Base-by-base conservation (phyloP, 30 jellyfish, hydroid and myxozoan genomes). In the Sanderia malayensis region DNA sequence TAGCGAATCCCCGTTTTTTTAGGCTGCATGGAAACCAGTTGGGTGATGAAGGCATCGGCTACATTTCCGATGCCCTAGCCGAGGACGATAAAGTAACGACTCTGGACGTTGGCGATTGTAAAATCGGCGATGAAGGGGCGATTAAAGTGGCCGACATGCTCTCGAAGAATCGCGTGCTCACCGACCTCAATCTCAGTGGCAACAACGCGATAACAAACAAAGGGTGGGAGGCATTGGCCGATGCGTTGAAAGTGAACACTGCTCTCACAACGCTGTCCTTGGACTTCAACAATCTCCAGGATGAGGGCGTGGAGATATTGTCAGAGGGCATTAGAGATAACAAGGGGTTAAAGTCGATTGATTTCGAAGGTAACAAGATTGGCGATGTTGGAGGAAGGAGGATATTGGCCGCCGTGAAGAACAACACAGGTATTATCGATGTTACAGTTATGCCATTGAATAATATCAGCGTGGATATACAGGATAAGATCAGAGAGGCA, bases 1-100 rank as follows among this genome's bases (percentile, higher is more conserved):
- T n/a, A n/a, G n/a, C n/a, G n/a, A n/a, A n/a, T n/a, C n/a, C n/a
- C n/a, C n/a, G n/a, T n/a, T n/a, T 15, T 69, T 58, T 0, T 21
- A 85, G 95, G 90, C 79, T 85, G 45, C 86, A 85, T 61, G 95
- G 95, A 1, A 85, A 85, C 70, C 76, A 70, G 0, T 82, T 85
- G 0, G 91, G 91, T 19, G 91, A 85, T 49, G 92, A 85, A 17
- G 95, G 95, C 26, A 65, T 76, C 61, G 37, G 76, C 0, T 61
- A 84, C 67, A 41, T 85, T 26, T 70, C 76, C 31, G 86, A 75
- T 18, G 85, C 91, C 34, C 60, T 85, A 26, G 31, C 29, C 22
- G 77, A 77, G 4, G 69, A 68, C 70, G 71, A 21, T 4, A 75
- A 84, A 34, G 55, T 85, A 31, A 70, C 82, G 7, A 67, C 86